Percentiles rank a stretch among this genome's conserved stretches.
These are phyloP conservation scores for Proteles cristata DNA, from an alignment of 2,113 vertebrate species.

Conservation along the genomic window DNA sequence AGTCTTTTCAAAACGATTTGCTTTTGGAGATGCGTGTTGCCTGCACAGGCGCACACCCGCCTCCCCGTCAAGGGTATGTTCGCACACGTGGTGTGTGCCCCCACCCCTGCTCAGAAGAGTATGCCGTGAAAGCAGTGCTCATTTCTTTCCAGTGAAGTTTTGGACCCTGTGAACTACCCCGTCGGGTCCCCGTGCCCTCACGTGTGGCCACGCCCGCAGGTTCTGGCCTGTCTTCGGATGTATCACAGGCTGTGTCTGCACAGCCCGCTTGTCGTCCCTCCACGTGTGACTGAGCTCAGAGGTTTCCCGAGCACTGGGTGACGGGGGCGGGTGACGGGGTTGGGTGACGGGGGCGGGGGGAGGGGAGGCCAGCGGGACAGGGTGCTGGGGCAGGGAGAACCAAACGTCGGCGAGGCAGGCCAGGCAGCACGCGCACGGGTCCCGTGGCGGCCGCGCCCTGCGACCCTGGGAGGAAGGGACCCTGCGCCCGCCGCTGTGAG, in stretches of 20 bases:
- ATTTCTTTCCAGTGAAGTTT: neutral
- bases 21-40: neutral
- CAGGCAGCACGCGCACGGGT: accelerated
- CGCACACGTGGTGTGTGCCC: too few relatives aligned
- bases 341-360: neutral
- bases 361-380: too few relatives aligned
- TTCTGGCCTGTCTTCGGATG: neutral
- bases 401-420: neutral
- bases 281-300: neutral
- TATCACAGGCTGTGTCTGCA: neutral
- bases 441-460: neutral
- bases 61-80: accelerated
- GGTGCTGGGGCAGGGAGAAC: too few relatives aligned
- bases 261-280: neutral
- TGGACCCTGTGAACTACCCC: neutral
- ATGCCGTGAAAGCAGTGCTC: accelerated
- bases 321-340: neutral
- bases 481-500: neutral
- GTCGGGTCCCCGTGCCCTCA: neutral
- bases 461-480: neutral
- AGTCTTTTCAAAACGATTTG: neutral
- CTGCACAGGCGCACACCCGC: neutral
- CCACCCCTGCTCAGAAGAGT: neutral
- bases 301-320: neutral
- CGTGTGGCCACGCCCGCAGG: neutral